Evolutionary conservation across 1,140 invertebrate species (phyloP).

Genomic region (Phenacoccus solenopsis): DNA sequence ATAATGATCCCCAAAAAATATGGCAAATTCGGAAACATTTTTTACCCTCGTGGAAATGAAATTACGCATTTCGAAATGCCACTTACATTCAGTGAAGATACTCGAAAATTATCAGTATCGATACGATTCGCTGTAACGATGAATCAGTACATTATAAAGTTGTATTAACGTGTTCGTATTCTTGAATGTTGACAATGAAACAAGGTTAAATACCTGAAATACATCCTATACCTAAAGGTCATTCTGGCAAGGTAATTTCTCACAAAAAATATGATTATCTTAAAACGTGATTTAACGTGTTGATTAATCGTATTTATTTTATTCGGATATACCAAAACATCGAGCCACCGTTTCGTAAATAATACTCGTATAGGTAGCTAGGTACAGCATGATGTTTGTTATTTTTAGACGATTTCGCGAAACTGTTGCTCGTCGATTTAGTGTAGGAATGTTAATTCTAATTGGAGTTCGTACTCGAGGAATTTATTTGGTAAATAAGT

Average conservation of each 20-base stretch:
- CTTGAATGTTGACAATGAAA: slow-evolving; percentile 9
- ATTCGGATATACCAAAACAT: neutral
- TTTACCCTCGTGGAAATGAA: too few relatives aligned
- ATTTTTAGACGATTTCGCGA: too few relatives aligned
- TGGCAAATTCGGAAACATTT: too few relatives aligned
- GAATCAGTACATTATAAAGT: neutral
- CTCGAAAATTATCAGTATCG: neutral
- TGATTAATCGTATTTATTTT: neutral
- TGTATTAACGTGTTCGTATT: neutral
- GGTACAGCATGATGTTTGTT: too few relatives aligned
- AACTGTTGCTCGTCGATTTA: too few relatives aligned
- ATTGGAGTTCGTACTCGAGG: too few relatives aligned
- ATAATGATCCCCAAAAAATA: too few relatives aligned
- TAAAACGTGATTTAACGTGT: slow-evolving; percentile 4
- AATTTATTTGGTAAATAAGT: too few relatives aligned
- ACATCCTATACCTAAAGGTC: neutral
- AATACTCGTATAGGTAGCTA: neutral
- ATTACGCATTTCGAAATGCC: too few relatives aligned
- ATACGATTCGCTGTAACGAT: neutral
- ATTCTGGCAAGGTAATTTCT: slow-evolving; percentile 11
- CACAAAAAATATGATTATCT: slow-evolving; percentile 1
- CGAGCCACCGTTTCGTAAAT: neutral
- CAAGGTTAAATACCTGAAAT: slow-evolving; percentile 9
- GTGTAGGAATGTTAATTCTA: too few relatives aligned
- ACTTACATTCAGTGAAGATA: neutral